Evolutionary conservation across 2,113 vertebrate species (phyloP).

Genomic region (Urocolius indicus): DNA sequence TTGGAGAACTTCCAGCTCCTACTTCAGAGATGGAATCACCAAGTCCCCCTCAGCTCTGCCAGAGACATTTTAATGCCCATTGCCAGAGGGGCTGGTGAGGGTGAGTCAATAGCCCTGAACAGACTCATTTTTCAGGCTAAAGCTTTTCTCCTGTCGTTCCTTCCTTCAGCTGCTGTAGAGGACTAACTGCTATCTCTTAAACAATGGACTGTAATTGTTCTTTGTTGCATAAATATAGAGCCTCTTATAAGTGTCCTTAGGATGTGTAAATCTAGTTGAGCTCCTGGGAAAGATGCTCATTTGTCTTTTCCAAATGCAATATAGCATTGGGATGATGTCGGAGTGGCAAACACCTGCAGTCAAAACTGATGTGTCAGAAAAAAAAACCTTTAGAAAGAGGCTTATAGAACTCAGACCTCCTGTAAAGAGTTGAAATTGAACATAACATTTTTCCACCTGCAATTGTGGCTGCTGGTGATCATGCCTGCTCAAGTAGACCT

Average conservation of each 20-base stretch:
- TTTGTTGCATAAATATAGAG: background rate
- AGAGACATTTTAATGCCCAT: background rate
- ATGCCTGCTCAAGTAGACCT: background rate
- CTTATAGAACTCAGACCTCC: background rate
- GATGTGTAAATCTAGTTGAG: background rate
- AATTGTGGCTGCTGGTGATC: background rate
- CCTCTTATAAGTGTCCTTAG: background rate
- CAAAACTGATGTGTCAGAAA: background rate
- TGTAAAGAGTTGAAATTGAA: background rate
- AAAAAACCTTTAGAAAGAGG: background rate
- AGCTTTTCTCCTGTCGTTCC: rapidly evolving
- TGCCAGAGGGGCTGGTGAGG: background rate
- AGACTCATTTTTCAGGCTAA: background rate
- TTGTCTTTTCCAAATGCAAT: background rate
- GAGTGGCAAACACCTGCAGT: background rate
- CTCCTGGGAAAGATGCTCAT: background rate
- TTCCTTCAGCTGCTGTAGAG: background rate
- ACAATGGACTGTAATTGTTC: background rate
- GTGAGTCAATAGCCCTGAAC: background rate
- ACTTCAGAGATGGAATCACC: background rate
- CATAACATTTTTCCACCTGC: background rate
- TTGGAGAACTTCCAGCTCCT: background rate
- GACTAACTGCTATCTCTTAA: background rate
- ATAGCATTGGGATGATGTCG: background rate
- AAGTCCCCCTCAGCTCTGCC: background rate